Base-by-base conservation (phyloP, 2,888 invertebrate genomes). In the Pycnomerus fuliginosus region DNA sequence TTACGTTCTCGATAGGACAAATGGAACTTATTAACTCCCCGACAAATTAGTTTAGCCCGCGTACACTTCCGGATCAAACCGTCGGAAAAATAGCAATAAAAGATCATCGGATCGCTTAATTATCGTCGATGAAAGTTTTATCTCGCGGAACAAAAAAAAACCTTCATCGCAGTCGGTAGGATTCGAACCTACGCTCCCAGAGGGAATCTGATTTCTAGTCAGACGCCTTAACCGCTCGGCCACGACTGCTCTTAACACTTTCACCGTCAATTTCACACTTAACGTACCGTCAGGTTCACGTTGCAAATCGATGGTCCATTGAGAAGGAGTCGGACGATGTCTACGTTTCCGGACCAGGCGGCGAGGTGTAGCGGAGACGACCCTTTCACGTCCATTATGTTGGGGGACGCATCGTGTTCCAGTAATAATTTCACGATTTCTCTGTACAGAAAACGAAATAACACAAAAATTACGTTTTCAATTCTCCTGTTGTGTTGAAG, bases 341-440 rank as follows among this genome's bases (percentile, higher is more conserved):
- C 90, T 25, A 86, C 82, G 71, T 93, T 87, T 11, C 96, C 96
- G 37, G 90, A 90, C 93, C 94, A 96, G 34, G 95, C 90, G 36
- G 95, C 95, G 68, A 95, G 76, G 72, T 96, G 95, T 50, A 96
- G 80, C 17, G 96, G 90, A 16, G 92, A 90, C 22, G 93, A 94
- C 11, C 95, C 96, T 68, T 90, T 87, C 56, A 84, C 83, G 74
- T 96, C 95, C 52, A 87, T 83, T 34, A 90, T 80, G 72, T 93
- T 92, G 50, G 92, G 87, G 16, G 90, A 90, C 8, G 95, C 95
- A 65, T 90, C 90, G 67, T 90, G 85, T 50, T 85, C 81, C 55
- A 96, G 77, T 47, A 96, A 76, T 37, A 91, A 71, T 55, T 84
- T 82, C 37, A 95, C 94, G 64, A 94, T 88, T 51, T 90, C 89